Conservation (phyloP, 2,888 invertebrate species). For the Harpalus rubripes region DNA sequence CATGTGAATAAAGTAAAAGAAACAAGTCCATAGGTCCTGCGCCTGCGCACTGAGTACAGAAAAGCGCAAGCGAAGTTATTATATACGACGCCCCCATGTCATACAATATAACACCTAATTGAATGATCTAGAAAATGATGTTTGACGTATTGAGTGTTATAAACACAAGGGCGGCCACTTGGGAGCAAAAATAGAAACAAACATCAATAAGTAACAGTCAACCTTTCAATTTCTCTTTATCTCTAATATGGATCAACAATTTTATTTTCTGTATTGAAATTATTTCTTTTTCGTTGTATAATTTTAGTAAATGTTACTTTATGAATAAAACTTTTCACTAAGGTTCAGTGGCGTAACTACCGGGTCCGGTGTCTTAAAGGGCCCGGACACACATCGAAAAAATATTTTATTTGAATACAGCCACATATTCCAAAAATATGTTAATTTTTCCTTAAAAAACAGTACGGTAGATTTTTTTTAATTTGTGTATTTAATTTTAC, state of each 20-base stretch:
- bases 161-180: background rate
- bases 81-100: conserved; percentile 43
- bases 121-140: conserved; percentile 51
- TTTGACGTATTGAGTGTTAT: conserved; percentile 47
- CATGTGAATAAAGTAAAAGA: conserved; percentile 20
- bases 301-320: too few relatives aligned
- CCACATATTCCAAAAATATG: too few relatives aligned
- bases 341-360: too few relatives aligned
- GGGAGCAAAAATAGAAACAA: conserved; percentile 2
- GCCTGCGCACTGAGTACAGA: background rate
- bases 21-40: background rate
- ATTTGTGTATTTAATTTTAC: too few relatives aligned
- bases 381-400: too few relatives aligned
- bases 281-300: background rate
- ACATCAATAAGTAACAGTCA: background rate
- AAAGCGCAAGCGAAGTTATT: conserved; percentile 27
- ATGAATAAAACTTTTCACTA: too few relatives aligned
- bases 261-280: background rate
- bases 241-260: background rate
- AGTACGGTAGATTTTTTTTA: too few relatives aligned
- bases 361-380: too few relatives aligned
- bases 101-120: conserved; percentile 54
- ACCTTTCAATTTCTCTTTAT: background rate
- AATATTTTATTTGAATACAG: too few relatives aligned
- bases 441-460: too few relatives aligned